Conservation (phyloP, 2,888 invertebrate genomes). For the Perizoma flavofasciatum region DNA sequence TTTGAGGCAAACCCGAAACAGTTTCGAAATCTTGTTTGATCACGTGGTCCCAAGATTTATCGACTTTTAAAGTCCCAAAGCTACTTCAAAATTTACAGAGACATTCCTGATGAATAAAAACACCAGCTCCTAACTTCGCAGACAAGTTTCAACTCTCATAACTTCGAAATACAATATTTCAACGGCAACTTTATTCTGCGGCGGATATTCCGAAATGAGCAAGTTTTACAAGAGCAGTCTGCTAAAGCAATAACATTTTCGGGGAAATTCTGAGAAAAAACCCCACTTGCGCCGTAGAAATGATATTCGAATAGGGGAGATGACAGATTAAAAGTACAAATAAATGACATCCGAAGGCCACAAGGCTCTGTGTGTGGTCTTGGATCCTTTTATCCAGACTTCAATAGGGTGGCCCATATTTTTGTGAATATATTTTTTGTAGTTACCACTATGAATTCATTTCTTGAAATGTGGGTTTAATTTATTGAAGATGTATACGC, state of each 20-base stretch:
- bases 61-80: conserved; percentile 24
- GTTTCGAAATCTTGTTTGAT: conserved; percentile 4
- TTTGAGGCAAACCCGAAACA: too few relatives aligned
- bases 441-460: too few relatives aligned
- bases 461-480: too few relatives aligned
- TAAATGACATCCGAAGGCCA: too few relatives aligned
- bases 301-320: too few relatives aligned
- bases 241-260: conserved; percentile 59
- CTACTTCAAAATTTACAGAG: conserved; percentile 31
- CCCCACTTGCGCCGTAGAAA: conserved; percentile 7
- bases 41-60: conserved; percentile 18
- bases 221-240: conserved; percentile 60
- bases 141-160: conserved; percentile 44
- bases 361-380: too few relatives aligned
- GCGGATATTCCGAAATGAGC: conserved; percentile 55
- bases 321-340: too few relatives aligned
- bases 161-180: conserved; percentile 61
- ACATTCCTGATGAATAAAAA: conserved; percentile 39
- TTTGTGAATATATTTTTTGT: too few relatives aligned
- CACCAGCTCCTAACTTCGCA: conserved; percentile 36
- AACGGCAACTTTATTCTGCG: conserved; percentile 53
- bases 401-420: too few relatives aligned
- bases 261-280: conserved; percentile 30
- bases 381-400: too few relatives aligned
- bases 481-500: too few relatives aligned